A percentile compares a stretch with the other conserved stretches of the same genome.
These are phyloP conservation scores for Amblyjoppa fuscipennis DNA, from an alignment of 2,888 invertebrate species.

Conservation along the genomic window DNA sequence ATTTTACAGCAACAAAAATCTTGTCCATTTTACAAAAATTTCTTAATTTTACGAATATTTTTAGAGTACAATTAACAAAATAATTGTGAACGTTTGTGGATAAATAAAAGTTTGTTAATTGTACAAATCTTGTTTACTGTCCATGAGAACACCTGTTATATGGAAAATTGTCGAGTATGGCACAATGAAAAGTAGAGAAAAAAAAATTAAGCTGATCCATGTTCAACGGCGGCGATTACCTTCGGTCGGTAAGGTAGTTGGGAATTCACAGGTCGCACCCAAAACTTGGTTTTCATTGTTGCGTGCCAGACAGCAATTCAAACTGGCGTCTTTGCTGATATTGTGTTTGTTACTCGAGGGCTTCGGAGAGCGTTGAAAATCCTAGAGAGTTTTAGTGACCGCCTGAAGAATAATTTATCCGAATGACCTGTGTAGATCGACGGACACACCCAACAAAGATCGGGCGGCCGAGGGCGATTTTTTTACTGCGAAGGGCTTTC, in stretches of 20 bases:
- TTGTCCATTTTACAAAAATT: too few species aligned
- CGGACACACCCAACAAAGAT: slow-evolving; percentile 1
- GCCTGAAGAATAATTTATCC: neutral
- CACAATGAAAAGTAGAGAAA: neutral
- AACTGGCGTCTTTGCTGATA: neutral
- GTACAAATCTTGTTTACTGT: too few species aligned
- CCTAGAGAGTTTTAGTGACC: neutral
- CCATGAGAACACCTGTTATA: neutral
- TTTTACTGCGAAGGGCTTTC: neutral
- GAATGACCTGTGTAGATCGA: neutral
- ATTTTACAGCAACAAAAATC: too few species aligned
- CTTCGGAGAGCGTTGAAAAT: neutral
- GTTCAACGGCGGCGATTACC: neutral
- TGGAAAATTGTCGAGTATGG: neutral
- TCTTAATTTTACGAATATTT: too few species aligned
- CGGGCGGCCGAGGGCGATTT: slow-evolving; percentile 4
- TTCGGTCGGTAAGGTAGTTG: neutral
- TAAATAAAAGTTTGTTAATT: too few species aligned
- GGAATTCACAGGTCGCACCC: neutral
- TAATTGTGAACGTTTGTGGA: too few species aligned
- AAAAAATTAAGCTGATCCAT: neutral
- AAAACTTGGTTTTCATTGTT: neutral
- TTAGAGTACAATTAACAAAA: too few species aligned
- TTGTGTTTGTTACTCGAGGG: neutral
- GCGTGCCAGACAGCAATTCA: neutral